phyloP scores from a whole-genome alignment of 2,797 vertebrate species.

The Podarcis siculus region DNA sequence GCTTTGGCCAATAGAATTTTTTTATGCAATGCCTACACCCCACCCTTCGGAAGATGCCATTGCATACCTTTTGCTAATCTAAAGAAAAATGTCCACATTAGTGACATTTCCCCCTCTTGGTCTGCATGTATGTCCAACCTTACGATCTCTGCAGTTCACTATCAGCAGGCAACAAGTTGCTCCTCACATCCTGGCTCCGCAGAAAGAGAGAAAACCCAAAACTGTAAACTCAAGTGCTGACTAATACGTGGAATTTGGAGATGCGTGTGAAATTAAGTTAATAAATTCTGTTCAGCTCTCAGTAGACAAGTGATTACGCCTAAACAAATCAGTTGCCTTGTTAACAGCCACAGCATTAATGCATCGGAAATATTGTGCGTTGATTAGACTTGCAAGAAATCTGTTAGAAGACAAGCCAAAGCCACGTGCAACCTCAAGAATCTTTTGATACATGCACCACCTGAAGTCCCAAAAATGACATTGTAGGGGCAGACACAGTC shows the following conservation, averaged over 20 bases:
- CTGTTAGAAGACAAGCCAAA: not conserved
- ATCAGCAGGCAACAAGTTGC: not conserved
- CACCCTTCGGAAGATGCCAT: not conserved
- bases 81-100: not conserved
- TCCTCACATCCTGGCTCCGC: not conserved
- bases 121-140: not conserved
- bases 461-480: not conserved
- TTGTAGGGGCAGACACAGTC: not conserved
- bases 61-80: not conserved
- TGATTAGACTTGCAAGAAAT: not conserved
- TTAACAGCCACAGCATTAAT: conserved; percentile 10
- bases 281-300: not conserved
- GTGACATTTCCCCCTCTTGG: not conserved
- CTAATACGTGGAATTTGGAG: not conserved
- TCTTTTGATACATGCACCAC: not conserved
- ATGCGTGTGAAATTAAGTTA: not conserved
- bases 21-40: too few relatives aligned
- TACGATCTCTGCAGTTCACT: not conserved
- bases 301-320: not conserved
- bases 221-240: not conserved
- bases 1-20: not conserved
- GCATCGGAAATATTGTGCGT: not conserved
- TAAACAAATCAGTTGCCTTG: conserved; percentile 17
- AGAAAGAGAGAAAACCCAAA: not conserved
- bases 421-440: not conserved